Evolutionary conservation across 2,888 invertebrate species (phyloP).

Genomic region (Plusia festucae): DNA sequence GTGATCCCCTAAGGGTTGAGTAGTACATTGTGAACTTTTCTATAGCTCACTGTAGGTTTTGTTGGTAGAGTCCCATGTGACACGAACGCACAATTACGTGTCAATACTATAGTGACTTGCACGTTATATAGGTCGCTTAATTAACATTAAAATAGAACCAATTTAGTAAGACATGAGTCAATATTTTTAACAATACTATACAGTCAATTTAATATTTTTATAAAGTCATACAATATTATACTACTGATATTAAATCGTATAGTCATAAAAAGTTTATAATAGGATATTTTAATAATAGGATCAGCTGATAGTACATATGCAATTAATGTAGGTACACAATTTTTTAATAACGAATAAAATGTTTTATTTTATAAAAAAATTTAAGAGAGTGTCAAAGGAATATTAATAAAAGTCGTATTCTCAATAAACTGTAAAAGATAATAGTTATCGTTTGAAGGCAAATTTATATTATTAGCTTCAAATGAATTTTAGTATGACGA

Average conservation of each 20-base stretch:
- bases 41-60: neutral
- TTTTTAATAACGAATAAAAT: neutral
- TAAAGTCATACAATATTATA: too few species aligned
- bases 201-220: too few species aligned
- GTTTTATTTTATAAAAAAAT: neutral
- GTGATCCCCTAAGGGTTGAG: constrained; percentile 22
- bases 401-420: neutral
- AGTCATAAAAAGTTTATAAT: neutral
- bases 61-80: constrained; percentile 9
- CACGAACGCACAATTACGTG: neutral
- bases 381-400: neutral
- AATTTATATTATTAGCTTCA: neutral
- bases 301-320: neutral
- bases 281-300: neutral
- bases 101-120: neutral
- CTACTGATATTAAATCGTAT: too few species aligned
- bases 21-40: constrained; percentile 16
- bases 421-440: neutral
- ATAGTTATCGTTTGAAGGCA: neutral
- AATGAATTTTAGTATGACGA: neutral
- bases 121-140: neutral
- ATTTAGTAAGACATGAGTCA: neutral
- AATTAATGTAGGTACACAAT: neutral
- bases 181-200: neutral
- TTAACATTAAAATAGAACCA: neutral